phyloP scores from a whole-genome alignment of 2,888 invertebrate species.

The Erebia palarica region DNA sequence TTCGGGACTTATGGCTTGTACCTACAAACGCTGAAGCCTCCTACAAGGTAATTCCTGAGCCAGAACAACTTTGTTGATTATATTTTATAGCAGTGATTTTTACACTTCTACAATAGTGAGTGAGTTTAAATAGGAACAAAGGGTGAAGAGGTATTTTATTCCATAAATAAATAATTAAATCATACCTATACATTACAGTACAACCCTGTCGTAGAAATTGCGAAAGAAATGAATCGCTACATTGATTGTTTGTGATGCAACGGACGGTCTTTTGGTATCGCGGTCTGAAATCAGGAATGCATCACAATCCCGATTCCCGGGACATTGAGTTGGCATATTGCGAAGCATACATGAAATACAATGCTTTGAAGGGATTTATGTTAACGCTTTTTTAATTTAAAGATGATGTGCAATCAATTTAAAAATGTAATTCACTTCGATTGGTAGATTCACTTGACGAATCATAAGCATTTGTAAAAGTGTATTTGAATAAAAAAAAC shows the following conservation, averaged over 20 bases:
- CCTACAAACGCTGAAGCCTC: no score
- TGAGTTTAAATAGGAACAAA: no score
- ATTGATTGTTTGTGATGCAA: constrained; percentile 39
- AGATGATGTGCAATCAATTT: neutral
- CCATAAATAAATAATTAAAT: neutral
- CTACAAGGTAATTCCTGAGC: no score
- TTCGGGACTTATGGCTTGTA: no score
- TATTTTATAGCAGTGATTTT: no score
- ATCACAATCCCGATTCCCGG: constrained; percentile 6
- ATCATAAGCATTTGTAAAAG: no score
- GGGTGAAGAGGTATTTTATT: no score
- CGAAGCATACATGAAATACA: neutral
- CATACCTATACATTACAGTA: neutral
- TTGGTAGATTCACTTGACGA: no score
- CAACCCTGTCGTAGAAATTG: constrained; percentile 18
- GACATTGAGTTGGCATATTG: constrained; percentile 4
- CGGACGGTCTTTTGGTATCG: constrained; percentile 22
- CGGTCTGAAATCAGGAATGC: constrained; percentile 13
- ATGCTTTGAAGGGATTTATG: neutral
- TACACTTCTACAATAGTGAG: no score
- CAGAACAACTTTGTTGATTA: no score
- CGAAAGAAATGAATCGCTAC: constrained; percentile 36
- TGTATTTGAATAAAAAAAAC: no score
- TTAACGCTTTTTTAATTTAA: neutral
- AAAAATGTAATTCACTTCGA: neutral